phyloP scores from a whole-genome alignment of 2,113 vertebrate genomes.

The human (Homo sapiens) region GRCh38 chr3:183496001-183496500 shows the following conservation, averaged over 20 bases:
- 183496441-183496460: background rate
- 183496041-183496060: background rate
- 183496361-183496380: background rate
- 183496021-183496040: background rate
- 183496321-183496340: background rate
- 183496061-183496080: background rate
- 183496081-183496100: background rate
- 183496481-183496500: conserved; percentile 1
- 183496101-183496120: background rate
- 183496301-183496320: conserved; percentile 1
- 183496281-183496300: background rate
- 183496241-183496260: background rate
- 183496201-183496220: conserved; percentile 22
- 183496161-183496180: background rate
- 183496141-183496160: background rate
- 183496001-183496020: conserved; percentile 7
- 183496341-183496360: background rate
- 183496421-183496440: background rate
- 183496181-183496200: background rate
- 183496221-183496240: background rate
- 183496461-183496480: conserved; percentile 7
- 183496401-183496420: background rate
- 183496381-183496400: background rate
- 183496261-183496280: conserved; percentile 4
- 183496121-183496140: conserved; percentile 5